Base-by-base conservation (phyloP, 2,888 invertebrate species). In the Nebria brevicollis region DNA sequence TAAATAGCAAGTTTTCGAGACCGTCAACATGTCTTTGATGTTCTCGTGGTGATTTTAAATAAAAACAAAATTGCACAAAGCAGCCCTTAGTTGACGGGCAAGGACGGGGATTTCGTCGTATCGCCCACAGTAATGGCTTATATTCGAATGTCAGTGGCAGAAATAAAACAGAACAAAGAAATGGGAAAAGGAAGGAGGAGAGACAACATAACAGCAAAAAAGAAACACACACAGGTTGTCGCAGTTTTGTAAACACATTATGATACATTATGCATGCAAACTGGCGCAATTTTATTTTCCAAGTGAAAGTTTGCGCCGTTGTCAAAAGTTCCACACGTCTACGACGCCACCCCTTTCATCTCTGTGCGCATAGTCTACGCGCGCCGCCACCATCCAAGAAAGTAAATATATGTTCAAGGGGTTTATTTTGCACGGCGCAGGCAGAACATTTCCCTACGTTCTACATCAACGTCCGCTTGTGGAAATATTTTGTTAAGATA, bases 231-330 rank as follows among this genome's bases (percentile, higher is more conserved):
- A 76, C 76, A 81, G 81, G 81, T 81, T 81, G 81, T 81, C 77
- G 73, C 81, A 76, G 77, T 81, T 81, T 81, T 81, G 81, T 81
- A 81, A 81, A 81, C 81, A 81, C 81, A 81, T 81, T 81, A 81
- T 81, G 76, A 77, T 81, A 81, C 81, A 81, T 81, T 81, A 81
- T 81, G 81, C 81, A 81, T 81, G 81, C 81, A 77, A 77, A 81
- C 81, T 81, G 77, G 81, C 66, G 77, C 81, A 81, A 77, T 81
- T 81, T 81, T 77, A 80, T 80, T 80, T 79, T 65, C 80, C 68
- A 72, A 80, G 80, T 75, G 75, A 80, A 80, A 80, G 80, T 80
- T 80, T 80, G 75, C 80, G 75, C 80, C 80, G 74, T 75, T 80
- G 80, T 80, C 80, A 80, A 80, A 80, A 80, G 80, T 80, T 80